Percentiles rank a stretch among this genome's conserved stretches.
Conservation (phyloP, 2,888 invertebrate genomes). For the Thecocarcelia acutangulata region DNA sequence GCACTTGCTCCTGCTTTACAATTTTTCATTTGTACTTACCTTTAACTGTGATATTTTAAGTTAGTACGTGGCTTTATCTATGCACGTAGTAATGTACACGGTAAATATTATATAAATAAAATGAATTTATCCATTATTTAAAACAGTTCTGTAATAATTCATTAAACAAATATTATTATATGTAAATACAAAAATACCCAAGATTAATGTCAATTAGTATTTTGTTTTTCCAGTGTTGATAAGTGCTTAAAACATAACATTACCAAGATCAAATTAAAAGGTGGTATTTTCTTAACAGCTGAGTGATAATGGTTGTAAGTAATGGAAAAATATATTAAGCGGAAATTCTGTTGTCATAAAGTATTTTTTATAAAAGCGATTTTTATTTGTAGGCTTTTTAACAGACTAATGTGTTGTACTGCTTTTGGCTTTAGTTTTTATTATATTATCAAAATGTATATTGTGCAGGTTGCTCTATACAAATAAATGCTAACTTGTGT, state of each 20-base stretch:
- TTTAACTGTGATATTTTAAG: not conserved
- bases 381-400: too few species aligned
- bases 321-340: too few species aligned
- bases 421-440: too few species aligned
- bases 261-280: too few species aligned
- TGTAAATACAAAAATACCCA: constrained; percentile 21
- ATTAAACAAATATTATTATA: constrained; percentile 50
- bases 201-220: constrained; percentile 23
- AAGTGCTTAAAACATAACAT: constrained; percentile 3
- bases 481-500: too few species aligned
- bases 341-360: too few species aligned
- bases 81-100: not conserved
- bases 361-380: too few species aligned
- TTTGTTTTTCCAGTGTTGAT: constrained; percentile 34
- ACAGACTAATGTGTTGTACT: too few species aligned
- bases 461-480: too few species aligned
- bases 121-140: constrained; percentile 37
- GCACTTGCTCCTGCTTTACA: constrained; percentile 14
- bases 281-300: too few species aligned
- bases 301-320: too few species aligned
- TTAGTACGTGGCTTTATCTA: not conserved
- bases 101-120: constrained; percentile 17
- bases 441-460: too few species aligned
- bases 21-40: constrained; percentile 28
- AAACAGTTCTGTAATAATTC: constrained; percentile 40